These are phyloP conservation scores for Chironomus tepperi DNA, from an alignment of 1,140 invertebrate species.

Conservation along the genomic window DNA sequence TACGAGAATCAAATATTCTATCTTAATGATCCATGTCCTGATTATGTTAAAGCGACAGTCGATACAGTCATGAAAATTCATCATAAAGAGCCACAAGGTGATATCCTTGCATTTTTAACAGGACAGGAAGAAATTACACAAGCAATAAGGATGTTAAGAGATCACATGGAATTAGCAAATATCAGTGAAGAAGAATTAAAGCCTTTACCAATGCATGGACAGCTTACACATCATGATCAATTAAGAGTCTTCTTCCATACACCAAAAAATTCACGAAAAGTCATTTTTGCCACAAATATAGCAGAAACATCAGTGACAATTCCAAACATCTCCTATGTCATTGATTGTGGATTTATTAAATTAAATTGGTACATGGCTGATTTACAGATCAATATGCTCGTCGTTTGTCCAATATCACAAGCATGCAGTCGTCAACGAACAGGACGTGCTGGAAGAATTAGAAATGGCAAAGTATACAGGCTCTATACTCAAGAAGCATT, in stretches of 20 bases:
- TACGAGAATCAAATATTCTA: constrained; percentile 87
- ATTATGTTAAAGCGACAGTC: constrained; percentile 82
- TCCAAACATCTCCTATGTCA: constrained; percentile 73
- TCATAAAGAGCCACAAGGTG: constrained; percentile 66
- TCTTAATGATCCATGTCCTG: constrained; percentile 71
- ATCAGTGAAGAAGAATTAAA: constrained; percentile 51
- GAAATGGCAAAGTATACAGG: constrained; percentile 77
- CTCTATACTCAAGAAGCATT: constrained; percentile 73
- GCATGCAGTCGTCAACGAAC: constrained; percentile 85
- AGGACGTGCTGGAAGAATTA: constrained; percentile 41
- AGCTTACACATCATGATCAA: constrained; percentile 73
- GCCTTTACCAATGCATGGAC: constrained; percentile 89
- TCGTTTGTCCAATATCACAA: constrained; percentile 76
- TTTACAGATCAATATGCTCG: constrained; percentile 75
- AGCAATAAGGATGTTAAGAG: constrained; percentile 56
- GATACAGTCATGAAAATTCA: constrained; percentile 89
- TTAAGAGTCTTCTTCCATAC: constrained; percentile 79
- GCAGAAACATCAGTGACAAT: constrained; percentile 89
- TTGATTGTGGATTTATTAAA: constrained; percentile 98
- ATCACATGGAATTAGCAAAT: constrained; percentile 52
- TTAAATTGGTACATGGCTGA: constrained; percentile 79
- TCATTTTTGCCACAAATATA: constrained; percentile 94
- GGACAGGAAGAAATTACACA: constrained; percentile 85
- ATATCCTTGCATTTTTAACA: constrained; percentile 90
- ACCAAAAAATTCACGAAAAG: constrained; percentile 70